Evolutionary conservation across 1,140 invertebrate genomes (phyloP).

Genomic region (Zelostemma sp.): DNA sequence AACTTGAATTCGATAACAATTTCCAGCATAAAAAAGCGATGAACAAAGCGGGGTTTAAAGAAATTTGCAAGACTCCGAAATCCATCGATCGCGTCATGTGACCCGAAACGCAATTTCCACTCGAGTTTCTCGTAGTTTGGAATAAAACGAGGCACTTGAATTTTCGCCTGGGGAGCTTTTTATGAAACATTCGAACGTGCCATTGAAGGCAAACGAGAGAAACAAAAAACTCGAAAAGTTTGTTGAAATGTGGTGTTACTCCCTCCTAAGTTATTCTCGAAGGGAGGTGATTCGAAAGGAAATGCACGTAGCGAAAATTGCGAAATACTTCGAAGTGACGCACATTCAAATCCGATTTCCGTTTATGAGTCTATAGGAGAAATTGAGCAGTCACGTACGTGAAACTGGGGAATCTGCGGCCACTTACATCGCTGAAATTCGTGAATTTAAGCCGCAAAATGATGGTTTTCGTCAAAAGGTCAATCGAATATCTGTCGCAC

Average conservation of each 20-base stretch:
- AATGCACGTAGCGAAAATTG: not conserved
- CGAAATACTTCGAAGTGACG: not conserved
- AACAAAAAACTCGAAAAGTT: not conserved
- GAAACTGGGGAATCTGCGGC: not conserved
- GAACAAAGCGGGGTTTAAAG: no score
- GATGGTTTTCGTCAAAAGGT: constrained; percentile 17
- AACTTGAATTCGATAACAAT: no score
- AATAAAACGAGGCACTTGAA: no score
- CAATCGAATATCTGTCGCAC: constrained; percentile 11
- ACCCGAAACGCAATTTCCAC: no score
- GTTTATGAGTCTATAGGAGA: not conserved
- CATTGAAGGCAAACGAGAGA: not conserved
- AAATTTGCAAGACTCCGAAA: no score
- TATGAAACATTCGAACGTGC: not conserved
- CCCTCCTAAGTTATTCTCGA: no score
- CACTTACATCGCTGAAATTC: not conserved
- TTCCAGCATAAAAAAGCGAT: no score
- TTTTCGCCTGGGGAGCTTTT: no score
- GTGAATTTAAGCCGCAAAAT: constrained; percentile 6
- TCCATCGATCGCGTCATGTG: no score
- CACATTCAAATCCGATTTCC: not conserved
- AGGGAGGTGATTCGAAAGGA: not conserved
- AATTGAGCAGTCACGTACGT: constrained; percentile 3
- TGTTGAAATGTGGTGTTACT: no score
- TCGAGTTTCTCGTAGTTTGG: no score